These are phyloP conservation scores for Oopsacas minuta DNA, from an alignment of 37 sponge, comb jelly and placozoan species.

Conservation along the genomic window DNA sequence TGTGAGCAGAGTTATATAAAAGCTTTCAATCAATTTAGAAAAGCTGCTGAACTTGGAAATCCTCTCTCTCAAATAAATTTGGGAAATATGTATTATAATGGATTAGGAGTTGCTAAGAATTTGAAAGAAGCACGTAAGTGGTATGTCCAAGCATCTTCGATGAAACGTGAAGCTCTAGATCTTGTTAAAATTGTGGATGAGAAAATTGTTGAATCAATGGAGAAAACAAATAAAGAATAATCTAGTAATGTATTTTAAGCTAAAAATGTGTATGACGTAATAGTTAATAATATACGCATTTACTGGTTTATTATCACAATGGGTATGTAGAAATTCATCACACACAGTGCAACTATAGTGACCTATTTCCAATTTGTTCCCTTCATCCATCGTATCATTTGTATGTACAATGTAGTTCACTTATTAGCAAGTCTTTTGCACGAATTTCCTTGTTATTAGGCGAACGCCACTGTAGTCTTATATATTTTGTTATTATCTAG, in stretches of 20 bases:
- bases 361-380: no score
- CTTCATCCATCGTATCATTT: no score
- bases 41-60: background rate
- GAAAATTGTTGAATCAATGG: background rate
- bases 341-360: no score
- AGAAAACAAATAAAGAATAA: no score
- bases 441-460: no score
- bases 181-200: background rate
- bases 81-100: background rate
- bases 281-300: no score
- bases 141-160: background rate
- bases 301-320: no score
- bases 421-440: background rate
- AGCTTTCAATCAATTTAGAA: background rate
- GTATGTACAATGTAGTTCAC: no score
- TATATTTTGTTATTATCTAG: background rate
- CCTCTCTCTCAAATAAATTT: background rate
- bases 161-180: background rate
- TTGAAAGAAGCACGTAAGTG: slow-evolving; percentile 3
- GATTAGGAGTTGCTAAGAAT: background rate
- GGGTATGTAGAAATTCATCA: no score
- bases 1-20: background rate
- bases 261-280: no score
- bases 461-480: no score
- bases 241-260: no score